These are phyloP conservation scores for Limnodromus scolopaceus DNA, from an alignment of 2,797 vertebrate species.

Conservation along the genomic window DNA sequence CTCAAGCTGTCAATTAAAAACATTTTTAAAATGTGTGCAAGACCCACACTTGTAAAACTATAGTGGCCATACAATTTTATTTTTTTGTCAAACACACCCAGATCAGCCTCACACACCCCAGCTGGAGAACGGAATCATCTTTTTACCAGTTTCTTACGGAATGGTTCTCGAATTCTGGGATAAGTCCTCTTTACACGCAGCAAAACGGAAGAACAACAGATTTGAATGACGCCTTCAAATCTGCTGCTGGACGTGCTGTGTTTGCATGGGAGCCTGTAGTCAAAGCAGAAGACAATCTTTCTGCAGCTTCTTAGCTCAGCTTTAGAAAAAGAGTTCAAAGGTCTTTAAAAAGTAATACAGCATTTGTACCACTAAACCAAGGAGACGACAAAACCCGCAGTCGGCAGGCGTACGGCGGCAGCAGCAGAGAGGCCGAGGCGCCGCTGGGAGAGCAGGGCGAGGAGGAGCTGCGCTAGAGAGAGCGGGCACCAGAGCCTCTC, in stretches of 20 bases:
- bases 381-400: not conserved
- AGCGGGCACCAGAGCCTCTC: slow-evolving; percentile 19
- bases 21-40: not conserved
- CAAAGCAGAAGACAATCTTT: not conserved
- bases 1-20: not conserved
- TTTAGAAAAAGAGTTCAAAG: not conserved
- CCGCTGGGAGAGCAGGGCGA: not conserved
- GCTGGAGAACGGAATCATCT: rapidly evolving
- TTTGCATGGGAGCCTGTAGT: not conserved
- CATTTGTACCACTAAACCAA: not conserved
- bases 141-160: not conserved
- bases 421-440: not conserved
- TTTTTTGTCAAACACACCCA: not conserved
- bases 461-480: not conserved
- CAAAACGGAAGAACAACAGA: not conserved
- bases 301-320: not conserved
- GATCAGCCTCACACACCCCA: not conserved
- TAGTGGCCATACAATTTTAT: not conserved
- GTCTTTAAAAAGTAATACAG: not conserved
- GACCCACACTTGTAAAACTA: not conserved
- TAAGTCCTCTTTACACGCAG: not conserved
- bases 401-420: not conserved
- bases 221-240: not conserved
- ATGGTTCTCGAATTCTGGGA: not conserved
- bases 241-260: not conserved